Evolutionary conservation across 1,140 invertebrate genomes (phyloP), one percentile per base, ranked within the genome.

Genomic region (Grapholita molesta): DNA sequence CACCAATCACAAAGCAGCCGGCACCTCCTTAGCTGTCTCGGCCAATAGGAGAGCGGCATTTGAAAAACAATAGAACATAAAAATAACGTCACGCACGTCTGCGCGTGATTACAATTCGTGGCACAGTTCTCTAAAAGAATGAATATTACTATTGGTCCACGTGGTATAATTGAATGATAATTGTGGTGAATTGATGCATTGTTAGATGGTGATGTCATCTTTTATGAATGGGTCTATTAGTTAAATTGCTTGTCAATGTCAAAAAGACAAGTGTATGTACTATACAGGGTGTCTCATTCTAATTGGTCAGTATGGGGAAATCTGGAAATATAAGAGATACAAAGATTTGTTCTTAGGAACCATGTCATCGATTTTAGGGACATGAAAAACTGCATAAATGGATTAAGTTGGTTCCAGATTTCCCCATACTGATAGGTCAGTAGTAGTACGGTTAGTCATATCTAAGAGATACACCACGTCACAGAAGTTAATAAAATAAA

Each of bases 21-120:
- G 81, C 78, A 76, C 85, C 88, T 84, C 81, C 86, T 75, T 78
- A 73, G 64, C 25, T 76, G 70, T 78, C 70, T 77, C 66, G 32
- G 48, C 88, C 88, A 90, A 89, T 89, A 70, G 71, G 53, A 67
- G 64, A 18, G 55, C 48, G 30, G 53, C 73, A 83, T 90, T 90
- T 88, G 86, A 90, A 90, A 90, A 89, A 90, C 88, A 90, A 90
- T 90, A 90, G 88, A 87, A 79, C 79, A 83, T 90, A 90, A 90
- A 90, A 88, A 83, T 86, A 72, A 42, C 83, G 86, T 90, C 80
- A 89, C 83, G 84, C 71, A 71, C 30, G 81, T 82, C 68, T 71
- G 85, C 74, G 85, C 74, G 77, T 76, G 69, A 74, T 72, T 68
- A 61, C 73, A 74, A 76, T 74, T 78, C 72, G 70, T 72, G 55